Evolutionary conservation across 2,113 vertebrate species (phyloP).

Genomic region (Desmodus rotundus): DNA sequence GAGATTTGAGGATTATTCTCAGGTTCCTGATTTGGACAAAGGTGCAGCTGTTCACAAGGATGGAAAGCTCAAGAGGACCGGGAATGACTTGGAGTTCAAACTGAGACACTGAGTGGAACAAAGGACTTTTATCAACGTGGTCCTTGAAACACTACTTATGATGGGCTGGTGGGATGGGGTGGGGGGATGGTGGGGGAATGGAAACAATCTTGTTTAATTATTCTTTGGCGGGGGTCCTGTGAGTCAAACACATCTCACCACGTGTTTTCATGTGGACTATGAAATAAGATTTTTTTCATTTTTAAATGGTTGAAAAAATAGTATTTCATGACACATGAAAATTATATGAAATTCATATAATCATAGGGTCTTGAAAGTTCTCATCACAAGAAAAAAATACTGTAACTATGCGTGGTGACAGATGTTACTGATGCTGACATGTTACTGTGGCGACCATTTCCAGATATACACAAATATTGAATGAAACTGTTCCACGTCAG

Average conservation of each 20-base stretch:
- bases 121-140: background rate
- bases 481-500: background rate
- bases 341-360: background rate
- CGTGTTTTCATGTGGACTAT: background rate
- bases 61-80: background rate
- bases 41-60: background rate
- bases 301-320: background rate
- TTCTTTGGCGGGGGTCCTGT: background rate
- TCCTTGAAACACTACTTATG: background rate
- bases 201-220: background rate
- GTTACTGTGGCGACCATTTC: background rate
- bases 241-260: background rate
- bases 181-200: background rate
- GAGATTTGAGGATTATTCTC: background rate
- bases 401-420: background rate
- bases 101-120: background rate
- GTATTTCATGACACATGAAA: background rate
- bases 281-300: background rate
- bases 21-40: background rate
- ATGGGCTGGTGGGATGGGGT: background rate
- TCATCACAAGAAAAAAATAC: background rate
- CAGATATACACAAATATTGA: background rate
- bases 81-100: background rate
- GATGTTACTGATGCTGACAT: no score
- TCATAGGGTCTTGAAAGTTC: background rate